phyloP scores from a whole-genome alignment of 2,113 vertebrate genomes.

The Regulus satrapa region DNA sequence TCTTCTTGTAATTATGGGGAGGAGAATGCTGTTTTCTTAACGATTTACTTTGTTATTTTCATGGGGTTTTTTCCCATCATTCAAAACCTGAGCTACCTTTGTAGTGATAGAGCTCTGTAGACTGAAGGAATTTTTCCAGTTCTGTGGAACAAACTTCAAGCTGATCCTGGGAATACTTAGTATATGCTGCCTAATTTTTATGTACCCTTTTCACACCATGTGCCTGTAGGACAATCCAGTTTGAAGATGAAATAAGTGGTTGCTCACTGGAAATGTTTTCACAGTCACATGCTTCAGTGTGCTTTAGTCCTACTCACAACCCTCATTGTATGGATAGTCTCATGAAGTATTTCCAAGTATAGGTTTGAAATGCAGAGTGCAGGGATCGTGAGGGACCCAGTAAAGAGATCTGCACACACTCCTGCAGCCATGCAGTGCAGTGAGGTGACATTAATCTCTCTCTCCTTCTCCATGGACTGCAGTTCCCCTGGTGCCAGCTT shows the following conservation, averaged over 20 bases:
- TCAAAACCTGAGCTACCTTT: not conserved
- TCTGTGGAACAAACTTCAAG: not conserved
- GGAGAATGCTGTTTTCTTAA: not conserved
- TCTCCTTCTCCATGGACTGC: not conserved
- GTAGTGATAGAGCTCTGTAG: not conserved
- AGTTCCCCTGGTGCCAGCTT: not conserved
- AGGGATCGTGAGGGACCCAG: not conserved
- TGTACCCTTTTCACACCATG: not conserved
- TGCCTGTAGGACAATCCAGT: not conserved
- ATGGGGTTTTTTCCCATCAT: not conserved
- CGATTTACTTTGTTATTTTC: not conserved
- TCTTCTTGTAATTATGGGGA: not conserved
- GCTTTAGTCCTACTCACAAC: not conserved
- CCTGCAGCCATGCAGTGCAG: not conserved
- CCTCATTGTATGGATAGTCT: not conserved
- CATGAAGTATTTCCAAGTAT: not conserved
- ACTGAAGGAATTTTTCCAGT: not conserved
- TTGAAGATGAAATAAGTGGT: not conserved
- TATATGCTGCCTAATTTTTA: not conserved
- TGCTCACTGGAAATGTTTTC: not conserved
- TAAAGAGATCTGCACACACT: not conserved
- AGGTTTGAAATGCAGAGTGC: not conserved
- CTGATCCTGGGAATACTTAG: not conserved
- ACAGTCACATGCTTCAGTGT: not conserved
- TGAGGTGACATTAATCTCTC: not conserved